Evolutionary conservation across 2,888 invertebrate genomes (phyloP), one percentile per base, ranked within the genome.

Genomic region (Folsomia manolachei): DNA sequence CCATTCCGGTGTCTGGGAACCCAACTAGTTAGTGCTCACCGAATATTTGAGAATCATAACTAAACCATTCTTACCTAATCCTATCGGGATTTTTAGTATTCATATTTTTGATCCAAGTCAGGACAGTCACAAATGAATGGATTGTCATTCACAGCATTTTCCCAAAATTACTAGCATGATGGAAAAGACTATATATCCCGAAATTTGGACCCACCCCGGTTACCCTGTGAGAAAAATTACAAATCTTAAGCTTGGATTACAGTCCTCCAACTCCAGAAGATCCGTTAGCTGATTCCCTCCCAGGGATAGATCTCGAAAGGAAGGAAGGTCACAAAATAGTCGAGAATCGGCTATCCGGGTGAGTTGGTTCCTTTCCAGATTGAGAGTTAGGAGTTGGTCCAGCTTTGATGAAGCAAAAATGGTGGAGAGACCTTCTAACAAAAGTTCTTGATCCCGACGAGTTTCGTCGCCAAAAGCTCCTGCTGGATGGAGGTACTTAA

Each of bases 281-380:
- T 82, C 82, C 2, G 80, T 75, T 25, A 84, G 76, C 25, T 76
- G 77, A 74, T 84, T 84, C 78, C 90, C 88, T n/a, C 89, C 90
- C 66, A 92, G 83, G 83, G 91, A 88, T 0, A 92, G 84, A 81
- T 91, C 89, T 75, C 88, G 85, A 2, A 92, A 83, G 68, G 86
- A 86, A 0, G 89, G 89, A 25, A 91, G 83, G 81, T 89, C 88
- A 81, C 91, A 92, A 82, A 92, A 92, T 0, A 91, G 88, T 62
- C 86, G 86, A 18, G 86, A 84, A 82, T 90, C 89, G 73, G 85
- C 85, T 78, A 91, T 90, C 65, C 86, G 85, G 26, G 87, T 87
- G 27, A 92, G 91, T 82, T 91, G 90, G 82, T 92, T 92, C 80
- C 91, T 90, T 81, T 91, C 91, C 80, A 92, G 83, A 82, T 92